Evolutionary conservation across 1,140 invertebrate genomes (phyloP).

Genomic region (Glomeris maerens): DNA sequence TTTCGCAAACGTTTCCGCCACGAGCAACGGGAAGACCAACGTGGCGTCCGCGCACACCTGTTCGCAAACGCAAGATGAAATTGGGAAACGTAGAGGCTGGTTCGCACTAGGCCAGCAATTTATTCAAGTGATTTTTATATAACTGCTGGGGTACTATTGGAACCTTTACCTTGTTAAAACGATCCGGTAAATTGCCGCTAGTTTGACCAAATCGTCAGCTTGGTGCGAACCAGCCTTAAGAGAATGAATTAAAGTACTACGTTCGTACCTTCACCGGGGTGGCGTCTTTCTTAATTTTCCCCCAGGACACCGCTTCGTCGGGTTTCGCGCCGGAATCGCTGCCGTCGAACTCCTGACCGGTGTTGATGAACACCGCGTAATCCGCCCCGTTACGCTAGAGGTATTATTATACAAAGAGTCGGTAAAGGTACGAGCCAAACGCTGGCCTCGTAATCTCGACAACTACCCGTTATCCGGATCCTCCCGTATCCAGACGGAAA

Average conservation of each 20-base stretch:
- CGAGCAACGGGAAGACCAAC: conserved; percentile 83
- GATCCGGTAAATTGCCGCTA: background rate
- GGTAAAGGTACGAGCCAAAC: no score
- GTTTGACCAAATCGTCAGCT: no score
- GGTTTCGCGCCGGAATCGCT: conserved; percentile 94
- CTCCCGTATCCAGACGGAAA: no score
- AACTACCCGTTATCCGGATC: no score
- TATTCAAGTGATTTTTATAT: no score
- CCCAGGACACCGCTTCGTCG: conserved; percentile 98
- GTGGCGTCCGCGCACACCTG: conserved; percentile 88
- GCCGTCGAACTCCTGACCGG: conserved; percentile 94
- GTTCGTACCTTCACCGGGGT: conserved; percentile 82
- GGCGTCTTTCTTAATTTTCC: conserved; percentile 82
- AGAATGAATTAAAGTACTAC: no score
- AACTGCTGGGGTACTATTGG: no score
- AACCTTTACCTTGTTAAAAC: background rate
- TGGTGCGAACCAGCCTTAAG: no score
- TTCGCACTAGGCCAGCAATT: no score
- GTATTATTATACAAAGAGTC: conserved; percentile 11
- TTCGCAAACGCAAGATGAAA: conserved; percentile 9
- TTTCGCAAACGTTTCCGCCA: conserved; percentile 86
- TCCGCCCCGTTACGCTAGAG: conserved; percentile 91
- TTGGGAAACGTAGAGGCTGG: no score
- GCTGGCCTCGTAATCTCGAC: no score
- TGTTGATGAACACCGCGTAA: conserved; percentile 91